Percentiles rank a stretch among this genome's conserved stretches.
Conservation (phyloP, 2,888 invertebrate genomes). For the Dromius quadrimaculatus region DNA sequence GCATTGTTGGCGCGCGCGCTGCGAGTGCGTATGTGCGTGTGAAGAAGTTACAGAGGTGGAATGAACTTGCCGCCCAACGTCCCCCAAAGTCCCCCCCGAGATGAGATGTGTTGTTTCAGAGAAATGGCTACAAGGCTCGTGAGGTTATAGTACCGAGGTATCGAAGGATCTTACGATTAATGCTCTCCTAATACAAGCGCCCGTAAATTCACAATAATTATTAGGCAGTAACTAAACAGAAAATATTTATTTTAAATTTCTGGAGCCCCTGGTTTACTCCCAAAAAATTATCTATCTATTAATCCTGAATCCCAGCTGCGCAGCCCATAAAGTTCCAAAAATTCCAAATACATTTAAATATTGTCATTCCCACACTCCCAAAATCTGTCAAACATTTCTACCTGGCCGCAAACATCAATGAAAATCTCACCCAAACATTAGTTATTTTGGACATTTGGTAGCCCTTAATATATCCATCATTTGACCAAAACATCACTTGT, state of each 20-base stretch:
- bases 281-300: too few relatives aligned
- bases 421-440: constrained; percentile 57
- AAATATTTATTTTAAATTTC: not conserved
- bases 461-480: constrained; percentile 64
- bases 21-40: constrained; percentile 30
- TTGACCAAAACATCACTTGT: constrained; percentile 64
- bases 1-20: constrained; percentile 35
- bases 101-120: constrained; percentile 18
- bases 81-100: not conserved
- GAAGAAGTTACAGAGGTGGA: constrained; percentile 15
- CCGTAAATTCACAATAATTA: not conserved
- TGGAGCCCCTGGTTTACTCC: too few relatives aligned
- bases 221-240: not conserved
- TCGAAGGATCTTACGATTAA: constrained; percentile 7
- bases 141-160: not conserved
- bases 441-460: constrained; percentile 63
- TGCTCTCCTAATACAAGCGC: not conserved
- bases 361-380: not conserved
- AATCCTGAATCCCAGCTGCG: not conserved
- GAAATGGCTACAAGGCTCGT: not conserved
- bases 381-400: constrained; percentile 3
- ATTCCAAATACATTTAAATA: not conserved
- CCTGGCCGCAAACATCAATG: constrained; percentile 16
- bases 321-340: not conserved
- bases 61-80: constrained; percentile 35